Percentiles rank a stretch among this genome's conserved stretches.
These are phyloP conservation scores for Macrotis lagotis DNA, from an alignment of 2,113 vertebrate species.

Conservation along the genomic window DNA sequence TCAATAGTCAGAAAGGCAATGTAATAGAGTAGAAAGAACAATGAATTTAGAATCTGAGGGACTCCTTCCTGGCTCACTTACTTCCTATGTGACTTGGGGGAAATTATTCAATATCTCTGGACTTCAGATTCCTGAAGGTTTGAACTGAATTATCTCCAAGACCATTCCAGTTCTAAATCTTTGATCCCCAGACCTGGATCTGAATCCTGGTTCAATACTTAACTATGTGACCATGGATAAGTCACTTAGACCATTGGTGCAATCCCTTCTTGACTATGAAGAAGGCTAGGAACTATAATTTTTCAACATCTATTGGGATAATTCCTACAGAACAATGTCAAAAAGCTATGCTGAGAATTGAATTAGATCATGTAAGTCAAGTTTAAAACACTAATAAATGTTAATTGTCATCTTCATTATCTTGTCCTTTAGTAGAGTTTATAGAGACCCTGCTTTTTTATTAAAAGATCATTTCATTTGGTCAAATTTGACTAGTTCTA, in stretches of 20 bases:
- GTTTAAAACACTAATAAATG: not conserved
- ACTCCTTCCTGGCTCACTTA: not conserved
- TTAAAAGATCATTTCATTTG: constrained; percentile 41
- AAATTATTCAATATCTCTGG: not conserved
- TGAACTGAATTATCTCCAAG: not conserved
- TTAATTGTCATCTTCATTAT: constrained; percentile 29
- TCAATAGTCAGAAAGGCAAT: not conserved
- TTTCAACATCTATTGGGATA: not conserved
- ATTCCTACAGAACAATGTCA: not conserved
- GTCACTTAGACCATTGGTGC: not conserved
- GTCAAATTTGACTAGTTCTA: constrained; percentile 31
- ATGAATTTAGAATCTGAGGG: not conserved
- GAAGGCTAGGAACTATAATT: not conserved
- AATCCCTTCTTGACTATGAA: not conserved
- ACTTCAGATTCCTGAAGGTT: not conserved
- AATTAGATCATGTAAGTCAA: not conserved
- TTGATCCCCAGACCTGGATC: not conserved
- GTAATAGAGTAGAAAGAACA: not conserved
- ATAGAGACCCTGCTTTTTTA: constrained; percentile 25
- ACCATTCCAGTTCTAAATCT: not conserved
- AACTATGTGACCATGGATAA: not conserved
- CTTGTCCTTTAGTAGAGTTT: constrained; percentile 40
- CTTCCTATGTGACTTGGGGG: not conserved
- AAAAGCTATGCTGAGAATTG: not conserved
- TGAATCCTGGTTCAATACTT: not conserved